Percentiles rank a stretch among this genome's conserved stretches.
Conservation (phyloP, 2,888 invertebrate species). For the Tiliacea aurago region DNA sequence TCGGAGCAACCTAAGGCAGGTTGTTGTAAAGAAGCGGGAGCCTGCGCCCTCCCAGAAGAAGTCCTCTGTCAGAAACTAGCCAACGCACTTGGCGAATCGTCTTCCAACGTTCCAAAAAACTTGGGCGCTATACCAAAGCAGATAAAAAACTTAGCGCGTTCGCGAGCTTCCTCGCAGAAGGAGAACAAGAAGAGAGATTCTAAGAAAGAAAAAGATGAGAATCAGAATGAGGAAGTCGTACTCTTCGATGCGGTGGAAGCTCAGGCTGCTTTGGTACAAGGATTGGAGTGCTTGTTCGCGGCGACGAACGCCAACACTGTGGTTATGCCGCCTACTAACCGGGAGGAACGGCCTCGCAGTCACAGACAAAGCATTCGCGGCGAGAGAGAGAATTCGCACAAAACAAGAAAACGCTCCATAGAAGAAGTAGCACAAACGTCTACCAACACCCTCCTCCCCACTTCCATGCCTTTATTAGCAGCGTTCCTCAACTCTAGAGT, state of each 20-base stretch:
- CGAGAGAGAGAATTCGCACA: constrained; percentile 84
- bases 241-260: constrained; percentile 88
- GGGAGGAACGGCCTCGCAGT: constrained; percentile 82
- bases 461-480: constrained; percentile 91
- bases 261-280: constrained; percentile 91
- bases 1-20: constrained; percentile 68
- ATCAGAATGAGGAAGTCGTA: constrained; percentile 84
- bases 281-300: constrained; percentile 87
- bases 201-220: constrained; percentile 86
- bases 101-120: constrained; percentile 90
- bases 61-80: constrained; percentile 79
- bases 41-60: constrained; percentile 76
- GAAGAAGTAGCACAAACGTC: constrained; percentile 92
- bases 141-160: constrained; percentile 89
- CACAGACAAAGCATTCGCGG: constrained; percentile 85
- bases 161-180: constrained; percentile 90
- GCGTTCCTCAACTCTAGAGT: constrained; percentile 92
- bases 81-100: constrained; percentile 85
- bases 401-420: constrained; percentile 88
- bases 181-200: constrained; percentile 89
- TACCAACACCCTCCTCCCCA: constrained; percentile 92
- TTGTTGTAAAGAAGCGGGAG: constrained; percentile 74
- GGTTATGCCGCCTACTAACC: constrained; percentile 85
- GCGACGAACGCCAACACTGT: constrained; percentile 88
- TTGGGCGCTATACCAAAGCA: constrained; percentile 94